Evolutionary conservation across 2,888 invertebrate species (phyloP).

Genomic region (Galeruca laticollis): DNA sequence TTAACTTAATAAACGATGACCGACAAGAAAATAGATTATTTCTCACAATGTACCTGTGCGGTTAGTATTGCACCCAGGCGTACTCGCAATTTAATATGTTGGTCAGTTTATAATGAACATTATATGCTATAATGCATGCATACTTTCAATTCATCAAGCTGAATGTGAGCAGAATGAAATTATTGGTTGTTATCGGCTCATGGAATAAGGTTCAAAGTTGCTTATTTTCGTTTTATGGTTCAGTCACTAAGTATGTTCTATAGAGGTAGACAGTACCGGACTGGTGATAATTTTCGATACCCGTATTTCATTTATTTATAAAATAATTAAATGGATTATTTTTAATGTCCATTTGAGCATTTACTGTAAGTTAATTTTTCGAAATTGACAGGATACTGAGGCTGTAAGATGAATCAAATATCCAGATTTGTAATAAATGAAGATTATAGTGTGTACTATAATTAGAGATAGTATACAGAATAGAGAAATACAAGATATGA

Average conservation of each 20-base stretch:
- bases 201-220: constrained; percentile 16
- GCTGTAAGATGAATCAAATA: too few species aligned
- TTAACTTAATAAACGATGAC: background rate
- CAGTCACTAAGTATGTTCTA: constrained; percentile 24
- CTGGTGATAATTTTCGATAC: background rate
- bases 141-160: constrained; percentile 31
- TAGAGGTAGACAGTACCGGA: constrained; percentile 16
- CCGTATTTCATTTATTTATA: too few species aligned
- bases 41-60: background rate
- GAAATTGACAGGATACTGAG: too few species aligned
- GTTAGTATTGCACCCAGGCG: constrained; percentile 18
- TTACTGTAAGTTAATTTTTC: too few species aligned
- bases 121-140: constrained; percentile 5
- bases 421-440: too few species aligned
- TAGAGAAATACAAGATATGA: too few species aligned
- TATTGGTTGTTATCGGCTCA: background rate
- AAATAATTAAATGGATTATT: too few species aligned
- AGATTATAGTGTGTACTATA: too few species aligned
- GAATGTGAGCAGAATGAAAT: background rate
- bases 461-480: too few species aligned
- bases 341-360: too few species aligned
- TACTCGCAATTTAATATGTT: constrained; percentile 5
- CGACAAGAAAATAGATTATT: background rate
- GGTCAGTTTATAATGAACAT: constrained; percentile 12
- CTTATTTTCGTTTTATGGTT: constrained; percentile 7